Evolutionary conservation across 2,888 invertebrate species (phyloP).

Genomic region (Arge pagana): DNA sequence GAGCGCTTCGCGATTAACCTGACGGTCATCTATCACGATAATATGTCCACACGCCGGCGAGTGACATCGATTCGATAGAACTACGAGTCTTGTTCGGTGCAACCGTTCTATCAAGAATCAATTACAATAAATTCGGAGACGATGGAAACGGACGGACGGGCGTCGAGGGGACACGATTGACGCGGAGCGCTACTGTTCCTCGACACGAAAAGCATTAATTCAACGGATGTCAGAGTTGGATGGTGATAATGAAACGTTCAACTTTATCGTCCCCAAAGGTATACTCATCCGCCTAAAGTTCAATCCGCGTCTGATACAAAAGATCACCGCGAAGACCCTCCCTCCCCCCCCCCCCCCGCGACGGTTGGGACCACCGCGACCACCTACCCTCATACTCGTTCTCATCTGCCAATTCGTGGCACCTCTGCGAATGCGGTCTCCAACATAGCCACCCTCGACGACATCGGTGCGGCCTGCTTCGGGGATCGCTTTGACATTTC

Average conservation of each 20-base stretch:
- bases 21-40: no score
- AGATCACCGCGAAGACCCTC: slow-evolving; percentile 13
- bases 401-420: slow-evolving; percentile 17
- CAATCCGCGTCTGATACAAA: slow-evolving; percentile 34
- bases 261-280: slow-evolving; percentile 46
- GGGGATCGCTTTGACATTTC: slow-evolving; percentile 21
- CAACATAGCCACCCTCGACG: slow-evolving; percentile 24
- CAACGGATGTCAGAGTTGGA: slow-evolving; percentile 30
- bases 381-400: background rate
- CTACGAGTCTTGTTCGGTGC: background rate
- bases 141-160: slow-evolving; percentile 23
- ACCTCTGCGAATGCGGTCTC: slow-evolving; percentile 28
- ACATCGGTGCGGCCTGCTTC: slow-evolving; percentile 8
- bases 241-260: slow-evolving; percentile 47
- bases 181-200: slow-evolving; percentile 42
- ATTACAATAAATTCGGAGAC: slow-evolving; percentile 48
- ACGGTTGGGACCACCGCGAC: slow-evolving; percentile 16
- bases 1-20: no score
- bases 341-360: background rate
- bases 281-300: slow-evolving; percentile 36
- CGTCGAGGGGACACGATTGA: no score
- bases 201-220: slow-evolving; percentile 47
- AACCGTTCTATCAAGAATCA: slow-evolving; percentile 44
- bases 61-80: no score
- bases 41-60: no score